Evolutionary conservation across 2,888 invertebrate genomes (phyloP).

Genomic region (Glaucopsyche alexis): DNA sequence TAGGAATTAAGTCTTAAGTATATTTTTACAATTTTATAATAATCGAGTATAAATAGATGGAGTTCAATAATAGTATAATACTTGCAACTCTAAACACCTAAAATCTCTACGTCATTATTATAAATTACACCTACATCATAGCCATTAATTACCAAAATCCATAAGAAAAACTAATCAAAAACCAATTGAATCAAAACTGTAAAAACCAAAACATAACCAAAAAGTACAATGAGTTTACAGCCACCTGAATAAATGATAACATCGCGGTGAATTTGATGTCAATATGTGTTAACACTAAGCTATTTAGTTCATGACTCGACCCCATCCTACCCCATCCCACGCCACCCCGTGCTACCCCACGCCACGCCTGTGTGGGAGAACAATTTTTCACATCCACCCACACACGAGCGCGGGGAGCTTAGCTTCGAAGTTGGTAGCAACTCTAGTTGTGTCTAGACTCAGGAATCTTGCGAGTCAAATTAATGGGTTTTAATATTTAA

Average conservation of each 20-base stretch:
- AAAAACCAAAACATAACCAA: conserved; percentile 51
- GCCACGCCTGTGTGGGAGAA: conserved; percentile 53
- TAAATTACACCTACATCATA: no score
- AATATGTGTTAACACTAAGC: conserved; percentile 81
- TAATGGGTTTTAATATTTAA: background rate
- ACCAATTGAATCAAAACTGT: conserved; percentile 29
- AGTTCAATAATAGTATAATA: no score
- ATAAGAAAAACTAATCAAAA: background rate
- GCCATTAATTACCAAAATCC: background rate
- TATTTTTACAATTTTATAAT: no score
- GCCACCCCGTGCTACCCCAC: conserved; percentile 48
- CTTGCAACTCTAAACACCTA: no score
- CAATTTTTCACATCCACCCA: conserved; percentile 75
- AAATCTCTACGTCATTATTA: no score
- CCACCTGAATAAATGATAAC: conserved; percentile 78
- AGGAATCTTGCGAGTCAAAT: conserved; percentile 38
- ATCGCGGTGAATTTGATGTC: conserved; percentile 80
- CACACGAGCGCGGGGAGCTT: conserved; percentile 67
- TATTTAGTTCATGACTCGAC: conserved; percentile 78
- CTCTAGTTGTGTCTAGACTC: conserved; percentile 77
- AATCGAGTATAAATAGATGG: no score
- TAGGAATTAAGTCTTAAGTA: no score
- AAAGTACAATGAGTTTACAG: conserved; percentile 70
- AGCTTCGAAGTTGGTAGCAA: conserved; percentile 72
- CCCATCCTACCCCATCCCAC: conserved; percentile 56